Conservation (phyloP, 2,888 invertebrate genomes). For the Lapara coniferarum region DNA sequence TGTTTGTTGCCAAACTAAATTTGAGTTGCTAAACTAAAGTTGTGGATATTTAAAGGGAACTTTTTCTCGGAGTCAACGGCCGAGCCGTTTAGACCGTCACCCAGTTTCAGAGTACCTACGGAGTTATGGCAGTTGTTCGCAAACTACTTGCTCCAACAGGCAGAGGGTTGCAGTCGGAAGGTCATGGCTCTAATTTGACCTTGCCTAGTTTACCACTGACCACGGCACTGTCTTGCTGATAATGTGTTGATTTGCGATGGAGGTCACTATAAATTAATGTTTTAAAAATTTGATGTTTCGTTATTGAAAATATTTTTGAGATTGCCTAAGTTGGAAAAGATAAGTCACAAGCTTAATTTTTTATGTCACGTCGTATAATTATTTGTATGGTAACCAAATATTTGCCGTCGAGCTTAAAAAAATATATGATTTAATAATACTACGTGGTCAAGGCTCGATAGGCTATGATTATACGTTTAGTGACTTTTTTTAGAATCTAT, state of each 20-base stretch:
- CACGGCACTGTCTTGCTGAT: slow-evolving; percentile 9
- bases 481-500: too few relatives aligned
- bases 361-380: too few relatives aligned
- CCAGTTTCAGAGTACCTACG: slow-evolving; percentile 81
- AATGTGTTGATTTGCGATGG: neutral
- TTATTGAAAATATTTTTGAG: too few relatives aligned
- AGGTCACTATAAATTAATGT: slow-evolving; percentile 14
- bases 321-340: too few relatives aligned
- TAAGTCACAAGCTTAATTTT: too few relatives aligned
- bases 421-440: too few relatives aligned
- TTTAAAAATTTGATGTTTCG: neutral
- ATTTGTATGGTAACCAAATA: too few relatives aligned
- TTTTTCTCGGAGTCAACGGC: slow-evolving; percentile 84
- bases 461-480: too few relatives aligned
- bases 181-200: slow-evolving; percentile 82
- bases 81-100: slow-evolving; percentile 80
- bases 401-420: too few relatives aligned
- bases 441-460: too few relatives aligned
- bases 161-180: slow-evolving; percentile 77
- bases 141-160: slow-evolving; percentile 78
- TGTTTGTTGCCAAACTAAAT: slow-evolving; percentile 82
- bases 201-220: slow-evolving; percentile 54
- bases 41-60: slow-evolving; percentile 83
- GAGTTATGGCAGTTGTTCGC: slow-evolving; percentile 84
- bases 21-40: slow-evolving; percentile 83